Percentiles rank a stretch among this genome's conserved stretches.
Evolutionary conservation across 2,113 vertebrate genomes (phyloP).

Genomic region (Rana temporaria): DNA sequence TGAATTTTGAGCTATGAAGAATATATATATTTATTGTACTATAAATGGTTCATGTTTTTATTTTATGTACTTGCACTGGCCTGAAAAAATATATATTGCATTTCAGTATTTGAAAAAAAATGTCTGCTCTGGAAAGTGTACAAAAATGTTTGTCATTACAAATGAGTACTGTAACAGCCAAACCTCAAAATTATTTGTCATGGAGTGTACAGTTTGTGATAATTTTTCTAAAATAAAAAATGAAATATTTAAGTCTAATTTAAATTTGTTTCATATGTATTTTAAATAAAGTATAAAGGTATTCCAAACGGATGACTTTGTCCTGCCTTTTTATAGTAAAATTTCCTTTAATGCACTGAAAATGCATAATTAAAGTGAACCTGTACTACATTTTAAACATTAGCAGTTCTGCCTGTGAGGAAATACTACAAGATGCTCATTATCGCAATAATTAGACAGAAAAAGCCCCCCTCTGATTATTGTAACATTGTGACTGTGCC

Average conservation of each 20-base stretch:
- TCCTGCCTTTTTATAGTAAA: background rate
- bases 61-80: constrained; percentile 71
- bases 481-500: no score
- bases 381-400: background rate
- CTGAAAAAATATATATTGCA: constrained; percentile 74
- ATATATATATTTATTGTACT: constrained; percentile 70
- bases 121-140: constrained; percentile 77
- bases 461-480: no score
- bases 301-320: constrained; percentile 63
- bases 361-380: no score
- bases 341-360: no score
- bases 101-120: constrained; percentile 77
- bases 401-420: background rate
- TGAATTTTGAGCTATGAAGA: constrained; percentile 72
- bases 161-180: constrained; percentile 78
- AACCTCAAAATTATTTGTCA: constrained; percentile 78
- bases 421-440: no score
- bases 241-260: constrained; percentile 83
- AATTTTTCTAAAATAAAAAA: constrained; percentile 89
- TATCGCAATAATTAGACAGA: no score
- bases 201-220: constrained; percentile 96
- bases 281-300: constrained; percentile 89
- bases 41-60: constrained; percentile 69
- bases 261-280: constrained; percentile 95
- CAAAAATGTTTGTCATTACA: constrained; percentile 75